These are phyloP conservation scores for Noctua comes DNA, from an alignment of 2,888 invertebrate genomes.

Conservation along the genomic window DNA sequence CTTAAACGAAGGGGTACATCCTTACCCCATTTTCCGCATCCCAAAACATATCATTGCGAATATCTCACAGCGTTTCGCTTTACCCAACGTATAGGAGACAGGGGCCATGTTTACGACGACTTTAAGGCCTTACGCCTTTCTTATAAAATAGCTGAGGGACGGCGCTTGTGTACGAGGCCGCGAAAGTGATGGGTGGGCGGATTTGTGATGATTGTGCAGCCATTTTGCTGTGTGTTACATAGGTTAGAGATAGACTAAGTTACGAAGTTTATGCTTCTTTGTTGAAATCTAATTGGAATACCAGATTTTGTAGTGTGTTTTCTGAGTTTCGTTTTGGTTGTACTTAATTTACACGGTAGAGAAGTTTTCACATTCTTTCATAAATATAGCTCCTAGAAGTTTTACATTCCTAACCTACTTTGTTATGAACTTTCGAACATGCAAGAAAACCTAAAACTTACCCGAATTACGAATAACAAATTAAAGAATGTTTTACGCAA, in stretches of 20 bases:
- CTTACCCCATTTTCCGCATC: slow-evolving; percentile 22
- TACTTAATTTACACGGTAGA: not conserved
- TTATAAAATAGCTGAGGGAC: slow-evolving; percentile 57
- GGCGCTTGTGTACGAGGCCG: slow-evolving; percentile 17
- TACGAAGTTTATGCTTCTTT: not conserved
- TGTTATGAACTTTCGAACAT: not conserved
- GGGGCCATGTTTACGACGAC: slow-evolving; percentile 70
- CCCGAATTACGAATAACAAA: not conserved
- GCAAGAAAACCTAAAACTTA: not conserved
- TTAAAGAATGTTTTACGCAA: not conserved
- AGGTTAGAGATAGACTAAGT: not conserved
- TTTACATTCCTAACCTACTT: not conserved
- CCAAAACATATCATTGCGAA: slow-evolving; percentile 38
- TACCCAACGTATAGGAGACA: slow-evolving; percentile 58
- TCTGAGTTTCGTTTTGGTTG: not conserved
- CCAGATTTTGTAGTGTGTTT: not conserved
- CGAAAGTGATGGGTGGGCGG: slow-evolving; percentile 47
- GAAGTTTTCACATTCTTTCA: not conserved
- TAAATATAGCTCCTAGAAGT: not conserved
- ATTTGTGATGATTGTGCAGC: slow-evolving; percentile 44
- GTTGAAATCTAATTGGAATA: not conserved
- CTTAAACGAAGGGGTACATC: not conserved
- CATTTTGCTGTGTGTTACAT: slow-evolving; percentile 9
- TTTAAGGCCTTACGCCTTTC: slow-evolving; percentile 42
- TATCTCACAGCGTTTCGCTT: slow-evolving; percentile 40